Evolutionary conservation across 2,113 vertebrate species (phyloP).

Genomic region (Apeltes quadracus): DNA sequence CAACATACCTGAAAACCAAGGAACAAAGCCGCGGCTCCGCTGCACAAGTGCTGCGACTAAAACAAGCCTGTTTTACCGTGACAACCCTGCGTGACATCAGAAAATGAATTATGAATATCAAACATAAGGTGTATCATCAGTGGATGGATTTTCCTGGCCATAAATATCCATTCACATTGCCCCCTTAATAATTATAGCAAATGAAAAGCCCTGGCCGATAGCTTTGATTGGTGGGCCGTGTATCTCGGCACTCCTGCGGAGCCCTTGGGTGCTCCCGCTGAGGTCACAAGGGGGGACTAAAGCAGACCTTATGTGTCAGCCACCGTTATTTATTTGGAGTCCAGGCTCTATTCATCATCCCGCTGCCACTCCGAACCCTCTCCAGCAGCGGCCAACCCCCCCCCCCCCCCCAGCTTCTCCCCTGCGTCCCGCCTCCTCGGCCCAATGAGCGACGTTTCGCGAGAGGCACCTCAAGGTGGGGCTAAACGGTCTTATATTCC

Average conservation of each 20-base stretch:
- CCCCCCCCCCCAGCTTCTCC: slow-evolving; percentile 41
- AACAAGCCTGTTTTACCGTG: slow-evolving; percentile 7
- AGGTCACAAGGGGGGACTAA: slow-evolving; percentile 64
- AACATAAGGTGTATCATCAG: slow-evolving; percentile 26
- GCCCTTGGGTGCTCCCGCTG: slow-evolving; percentile 48
- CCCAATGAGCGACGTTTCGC: slow-evolving; percentile 72
- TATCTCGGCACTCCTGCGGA: slow-evolving; percentile 63
- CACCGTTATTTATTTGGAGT: slow-evolving; percentile 73
- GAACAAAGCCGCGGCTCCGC: slow-evolving; percentile 41
- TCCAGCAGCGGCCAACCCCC: slow-evolving; percentile 26
- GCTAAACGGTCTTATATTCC: slow-evolving; percentile 67
- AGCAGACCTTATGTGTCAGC: slow-evolving; percentile 69
- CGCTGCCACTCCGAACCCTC: slow-evolving; percentile 40
- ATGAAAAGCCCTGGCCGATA: slow-evolving; percentile 39
- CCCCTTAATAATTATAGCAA: slow-evolving; percentile 46
- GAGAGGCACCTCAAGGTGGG: slow-evolving; percentile 75
- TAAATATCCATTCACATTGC: slow-evolving; percentile 55
- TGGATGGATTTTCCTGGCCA: slow-evolving; percentile 26
- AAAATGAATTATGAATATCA: slow-evolving; percentile 18
- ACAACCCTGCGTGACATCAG: background rate
- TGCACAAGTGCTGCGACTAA: slow-evolving; percentile 10
- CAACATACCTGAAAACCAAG: slow-evolving; percentile 67
- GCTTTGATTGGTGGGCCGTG: slow-evolving; percentile 63
- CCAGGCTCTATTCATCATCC: slow-evolving; percentile 67
- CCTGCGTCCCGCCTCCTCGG: slow-evolving; percentile 61